Percentiles rank a stretch among this genome's conserved stretches.
Conservation (phyloP, 2,113 vertebrate species). For the Tenebrosternarchus preto region DNA sequence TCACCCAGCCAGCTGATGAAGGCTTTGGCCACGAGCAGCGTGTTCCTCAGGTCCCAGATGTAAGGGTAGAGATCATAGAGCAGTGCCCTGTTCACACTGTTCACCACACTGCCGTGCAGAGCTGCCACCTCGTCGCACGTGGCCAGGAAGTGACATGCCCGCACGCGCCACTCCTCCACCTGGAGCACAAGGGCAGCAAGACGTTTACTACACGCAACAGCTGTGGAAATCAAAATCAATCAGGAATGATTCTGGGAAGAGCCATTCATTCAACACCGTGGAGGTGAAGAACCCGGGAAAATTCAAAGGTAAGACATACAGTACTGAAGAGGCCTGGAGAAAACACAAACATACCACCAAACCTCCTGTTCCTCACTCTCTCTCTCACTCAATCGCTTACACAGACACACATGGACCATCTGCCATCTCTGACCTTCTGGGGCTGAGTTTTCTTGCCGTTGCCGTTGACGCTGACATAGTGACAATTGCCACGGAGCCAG, state of each 20-base stretch:
- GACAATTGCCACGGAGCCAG: slow-evolving; percentile 79
- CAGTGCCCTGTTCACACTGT: slow-evolving; percentile 71
- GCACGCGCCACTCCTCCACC: slow-evolving; percentile 70
- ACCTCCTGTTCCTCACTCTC: too few relatives aligned
- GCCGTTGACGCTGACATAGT: slow-evolving; percentile 68
- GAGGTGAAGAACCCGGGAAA: too few relatives aligned
- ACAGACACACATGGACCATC: not conserved
- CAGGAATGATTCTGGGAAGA: too few relatives aligned
- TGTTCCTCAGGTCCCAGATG: slow-evolving; percentile 85
- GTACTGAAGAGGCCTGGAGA: too few relatives aligned
- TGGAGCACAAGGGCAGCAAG: slow-evolving; percentile 47
- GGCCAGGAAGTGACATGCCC: slow-evolving; percentile 71
- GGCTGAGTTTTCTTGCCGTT: slow-evolving; percentile 70
- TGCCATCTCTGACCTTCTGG: slow-evolving; percentile 66
- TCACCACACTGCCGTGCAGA: slow-evolving; percentile 79
- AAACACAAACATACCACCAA: too few relatives aligned
- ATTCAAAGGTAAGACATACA: too few relatives aligned
- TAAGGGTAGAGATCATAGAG: slow-evolving; percentile 87
- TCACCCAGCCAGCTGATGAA: slow-evolving; percentile 84
- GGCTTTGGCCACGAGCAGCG: slow-evolving; percentile 77
- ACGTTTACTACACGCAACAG: not conserved
- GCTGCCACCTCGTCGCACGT: slow-evolving; percentile 73
- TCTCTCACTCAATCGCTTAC: not conserved
- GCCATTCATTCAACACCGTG: too few relatives aligned
- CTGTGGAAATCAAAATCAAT: too few relatives aligned